Conservation (phyloP, 2,888 invertebrate genomes). For the Stomorhina lunata region DNA sequence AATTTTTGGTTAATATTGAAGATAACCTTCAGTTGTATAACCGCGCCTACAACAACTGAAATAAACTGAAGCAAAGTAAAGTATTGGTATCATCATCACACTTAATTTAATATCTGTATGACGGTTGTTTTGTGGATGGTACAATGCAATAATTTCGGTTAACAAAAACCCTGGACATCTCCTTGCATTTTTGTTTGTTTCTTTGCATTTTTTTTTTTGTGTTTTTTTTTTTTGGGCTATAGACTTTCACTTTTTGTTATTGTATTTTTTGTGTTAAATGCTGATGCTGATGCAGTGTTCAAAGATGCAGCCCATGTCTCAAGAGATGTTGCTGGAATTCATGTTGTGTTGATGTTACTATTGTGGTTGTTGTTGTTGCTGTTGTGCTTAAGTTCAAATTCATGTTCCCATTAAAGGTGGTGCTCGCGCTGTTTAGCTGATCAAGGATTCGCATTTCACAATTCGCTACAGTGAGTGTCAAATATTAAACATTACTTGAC, state of each 20-base stretch:
- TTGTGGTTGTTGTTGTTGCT: not conserved
- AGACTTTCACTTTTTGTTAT: constrained; percentile 59
- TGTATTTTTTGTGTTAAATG: not conserved
- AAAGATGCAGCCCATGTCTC: not conserved
- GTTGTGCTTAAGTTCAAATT: constrained; percentile 53
- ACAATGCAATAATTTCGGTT: constrained; percentile 3
- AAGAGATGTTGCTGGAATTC: not conserved
- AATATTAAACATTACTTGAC: constrained; percentile 51
- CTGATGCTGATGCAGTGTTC: not conserved
- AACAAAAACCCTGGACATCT: constrained; percentile 9
- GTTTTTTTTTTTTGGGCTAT: not conserved
- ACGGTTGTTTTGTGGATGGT: too few species aligned
- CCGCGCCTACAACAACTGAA: constrained; percentile 62
- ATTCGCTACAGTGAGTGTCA: constrained; percentile 56
- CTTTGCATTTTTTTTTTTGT: not conserved
- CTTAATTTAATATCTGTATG: constrained; percentile 16
- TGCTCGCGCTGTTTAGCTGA: too few species aligned
- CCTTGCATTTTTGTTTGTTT: not conserved
- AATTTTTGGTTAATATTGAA: constrained; percentile 11
- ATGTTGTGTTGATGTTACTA: not conserved
- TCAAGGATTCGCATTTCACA: constrained; percentile 51
- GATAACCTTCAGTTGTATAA: constrained; percentile 52
- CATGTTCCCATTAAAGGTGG: constrained; percentile 57
- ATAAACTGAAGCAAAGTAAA: not conserved
- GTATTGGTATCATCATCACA: constrained; percentile 27